Evolutionary conservation across 2,888 invertebrate genomes (phyloP).

Genomic region (Cosmia pyralina): DNA sequence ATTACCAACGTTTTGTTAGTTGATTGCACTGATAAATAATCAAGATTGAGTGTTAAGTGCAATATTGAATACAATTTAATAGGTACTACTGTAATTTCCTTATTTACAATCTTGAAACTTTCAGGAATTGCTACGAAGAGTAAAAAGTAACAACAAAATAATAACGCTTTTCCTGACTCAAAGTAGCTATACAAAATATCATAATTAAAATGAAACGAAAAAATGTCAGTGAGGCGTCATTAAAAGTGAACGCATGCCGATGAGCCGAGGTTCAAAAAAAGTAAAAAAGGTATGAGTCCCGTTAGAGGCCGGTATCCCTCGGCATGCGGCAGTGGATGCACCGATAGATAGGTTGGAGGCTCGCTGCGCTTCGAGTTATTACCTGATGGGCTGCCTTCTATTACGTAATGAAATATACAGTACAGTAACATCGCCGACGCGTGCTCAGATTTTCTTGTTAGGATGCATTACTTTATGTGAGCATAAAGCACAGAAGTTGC

Average conservation of each 20-base stretch:
- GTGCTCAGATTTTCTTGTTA: conserved; percentile 28
- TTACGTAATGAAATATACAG: conserved; percentile 60
- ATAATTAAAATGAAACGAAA: conserved; percentile 26
- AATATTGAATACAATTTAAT: no score
- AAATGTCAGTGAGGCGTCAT: conserved; percentile 71
- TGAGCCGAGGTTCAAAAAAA: conserved; percentile 80
- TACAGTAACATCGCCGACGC: conserved; percentile 39
- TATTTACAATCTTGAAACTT: no score
- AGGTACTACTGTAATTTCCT: no score
- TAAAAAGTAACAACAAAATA: background rate
- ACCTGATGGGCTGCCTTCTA: conserved; percentile 45
- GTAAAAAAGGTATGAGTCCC: conserved; percentile 83
- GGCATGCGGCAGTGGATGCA: conserved; percentile 65
- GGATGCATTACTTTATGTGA: background rate
- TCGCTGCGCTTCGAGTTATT: conserved; percentile 41
- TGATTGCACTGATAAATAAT: conserved; percentile 8
- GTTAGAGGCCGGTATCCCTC: conserved; percentile 84
- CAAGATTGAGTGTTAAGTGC: background rate
- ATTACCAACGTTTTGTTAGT: conserved; percentile 2
- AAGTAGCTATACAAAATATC: conserved; percentile 9
- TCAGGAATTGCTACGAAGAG: background rate
- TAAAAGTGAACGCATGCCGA: conserved; percentile 88
- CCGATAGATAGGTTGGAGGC: conserved; percentile 59
- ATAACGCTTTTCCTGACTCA: background rate
- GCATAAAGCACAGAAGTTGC: background rate